These are phyloP conservation scores for Daboia siamensis DNA, from an alignment of 2,113 vertebrate genomes.

Conservation along the genomic window DNA sequence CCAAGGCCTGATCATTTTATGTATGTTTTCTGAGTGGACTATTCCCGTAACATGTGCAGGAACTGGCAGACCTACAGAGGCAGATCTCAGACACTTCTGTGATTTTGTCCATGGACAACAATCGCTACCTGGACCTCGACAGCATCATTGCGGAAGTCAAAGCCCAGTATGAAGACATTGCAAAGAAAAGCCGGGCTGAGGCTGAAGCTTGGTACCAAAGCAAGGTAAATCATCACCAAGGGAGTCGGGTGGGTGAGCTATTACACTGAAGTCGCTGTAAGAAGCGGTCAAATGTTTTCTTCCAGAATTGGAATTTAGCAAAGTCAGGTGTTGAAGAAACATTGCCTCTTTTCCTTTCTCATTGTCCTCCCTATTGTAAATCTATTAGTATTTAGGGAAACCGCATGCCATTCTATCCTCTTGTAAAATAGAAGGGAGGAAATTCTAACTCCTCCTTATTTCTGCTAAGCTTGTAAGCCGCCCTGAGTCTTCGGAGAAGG, in stretches of 20 bases:
- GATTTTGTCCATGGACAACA: slow-evolving; percentile 93
- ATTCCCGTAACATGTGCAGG: slow-evolving; percentile 63
- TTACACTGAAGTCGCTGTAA: neutral
- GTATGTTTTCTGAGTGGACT: neutral
- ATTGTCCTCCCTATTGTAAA: neutral
- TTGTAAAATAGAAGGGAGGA: neutral
- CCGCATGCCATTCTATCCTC: too few species aligned
- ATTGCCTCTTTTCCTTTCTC: neutral
- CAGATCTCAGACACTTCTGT: slow-evolving; percentile 88
- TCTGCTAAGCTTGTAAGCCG: too few species aligned
- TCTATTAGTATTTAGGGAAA: neutral
- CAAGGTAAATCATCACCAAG: slow-evolving; percentile 74
- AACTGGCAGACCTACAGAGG: slow-evolving; percentile 86
- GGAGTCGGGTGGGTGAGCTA: neutral
- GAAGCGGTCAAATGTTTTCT: neutral
- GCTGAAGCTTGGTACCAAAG: slow-evolving; percentile 89
- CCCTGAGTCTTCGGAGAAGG: too few species aligned
- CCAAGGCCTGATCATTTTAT: neutral
- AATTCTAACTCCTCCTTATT: neutral
- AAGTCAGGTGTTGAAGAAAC: too few species aligned
- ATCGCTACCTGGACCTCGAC: slow-evolving; percentile 85
- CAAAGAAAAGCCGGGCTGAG: slow-evolving; percentile 83
- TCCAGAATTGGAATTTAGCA: neutral
- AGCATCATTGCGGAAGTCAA: slow-evolving; percentile 89
- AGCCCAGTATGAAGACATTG: slow-evolving; percentile 88